Conservation (phyloP, 2,113 vertebrate species). For the Bubo blakistoni region DNA sequence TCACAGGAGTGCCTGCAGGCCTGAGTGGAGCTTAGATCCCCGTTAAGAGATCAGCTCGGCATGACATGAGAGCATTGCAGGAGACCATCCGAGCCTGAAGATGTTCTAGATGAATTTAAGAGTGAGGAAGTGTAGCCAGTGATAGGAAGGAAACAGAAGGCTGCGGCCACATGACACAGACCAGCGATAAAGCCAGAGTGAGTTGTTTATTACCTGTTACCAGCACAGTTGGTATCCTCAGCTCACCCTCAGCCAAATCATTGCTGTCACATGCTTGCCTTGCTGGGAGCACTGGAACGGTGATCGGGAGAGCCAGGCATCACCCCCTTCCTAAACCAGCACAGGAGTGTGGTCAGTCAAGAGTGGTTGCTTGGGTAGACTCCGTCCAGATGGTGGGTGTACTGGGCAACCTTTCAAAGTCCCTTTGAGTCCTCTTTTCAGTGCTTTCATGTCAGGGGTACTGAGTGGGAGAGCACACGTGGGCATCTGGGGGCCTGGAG, state of each 20-base stretch:
- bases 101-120: neutral
- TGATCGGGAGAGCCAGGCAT: neutral
- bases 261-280: fast-evolving
- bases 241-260: neutral
- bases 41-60: neutral
- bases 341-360: fast-evolving
- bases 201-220: neutral
- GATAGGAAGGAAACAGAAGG: neutral
- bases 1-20: neutral
- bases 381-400: fast-evolving
- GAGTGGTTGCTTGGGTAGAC: neutral
- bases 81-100: fast-evolving
- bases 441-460: neutral
- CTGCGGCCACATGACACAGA: neutral
- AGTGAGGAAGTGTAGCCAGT: neutral
- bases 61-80: neutral
- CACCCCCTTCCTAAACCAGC: neutral
- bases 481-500: neutral
- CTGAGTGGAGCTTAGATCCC: neutral
- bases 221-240: neutral
- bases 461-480: neutral
- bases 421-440: neutral
- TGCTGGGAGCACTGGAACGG: neutral
- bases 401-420: neutral
- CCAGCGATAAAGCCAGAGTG: neutral